Percentiles rank a stretch among this genome's conserved stretches.
Evolutionary conservation across 1,140 invertebrate species (phyloP).

Genomic region (Temnothorax nylanderi): DNA sequence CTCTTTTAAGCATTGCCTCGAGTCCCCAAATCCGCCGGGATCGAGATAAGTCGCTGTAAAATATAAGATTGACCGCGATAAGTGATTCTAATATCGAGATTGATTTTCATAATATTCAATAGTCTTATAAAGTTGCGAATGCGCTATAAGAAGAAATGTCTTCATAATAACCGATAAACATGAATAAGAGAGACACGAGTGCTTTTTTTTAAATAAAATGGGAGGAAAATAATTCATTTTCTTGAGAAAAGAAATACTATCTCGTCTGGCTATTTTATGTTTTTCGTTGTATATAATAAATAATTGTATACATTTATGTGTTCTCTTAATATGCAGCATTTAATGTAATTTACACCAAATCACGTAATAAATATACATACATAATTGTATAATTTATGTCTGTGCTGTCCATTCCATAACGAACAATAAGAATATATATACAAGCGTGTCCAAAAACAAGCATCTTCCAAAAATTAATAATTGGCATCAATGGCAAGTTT

Average conservation of each 20-base stretch:
- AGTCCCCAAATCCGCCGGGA: constrained; percentile 86
- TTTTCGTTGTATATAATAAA: not conserved
- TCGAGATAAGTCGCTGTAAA: constrained; percentile 85
- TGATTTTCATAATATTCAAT: not conserved
- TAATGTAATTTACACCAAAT: not conserved
- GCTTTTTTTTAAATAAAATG: not conserved
- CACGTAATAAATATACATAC: not conserved
- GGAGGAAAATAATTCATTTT: not conserved
- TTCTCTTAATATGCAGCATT: not conserved
- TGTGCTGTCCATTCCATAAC: not conserved
- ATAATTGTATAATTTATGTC: not conserved
- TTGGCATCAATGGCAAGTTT: not conserved
- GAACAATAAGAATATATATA: not conserved
- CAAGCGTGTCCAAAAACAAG: not conserved
- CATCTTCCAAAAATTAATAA: not conserved
- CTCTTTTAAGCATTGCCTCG: constrained; percentile 88
- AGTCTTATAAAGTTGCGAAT: not conserved
- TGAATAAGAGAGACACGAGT: not conserved
- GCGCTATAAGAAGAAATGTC: not conserved
- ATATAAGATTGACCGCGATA: constrained; percentile 34
- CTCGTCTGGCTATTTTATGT: not conserved
- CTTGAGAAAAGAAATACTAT: not conserved
- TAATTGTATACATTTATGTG: not conserved
- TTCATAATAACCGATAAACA: not conserved
- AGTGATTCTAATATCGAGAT: not conserved